Evolutionary conservation across 2,113 vertebrate species (phyloP).

Genomic region (Neodontobutis hainanensis): DNA sequence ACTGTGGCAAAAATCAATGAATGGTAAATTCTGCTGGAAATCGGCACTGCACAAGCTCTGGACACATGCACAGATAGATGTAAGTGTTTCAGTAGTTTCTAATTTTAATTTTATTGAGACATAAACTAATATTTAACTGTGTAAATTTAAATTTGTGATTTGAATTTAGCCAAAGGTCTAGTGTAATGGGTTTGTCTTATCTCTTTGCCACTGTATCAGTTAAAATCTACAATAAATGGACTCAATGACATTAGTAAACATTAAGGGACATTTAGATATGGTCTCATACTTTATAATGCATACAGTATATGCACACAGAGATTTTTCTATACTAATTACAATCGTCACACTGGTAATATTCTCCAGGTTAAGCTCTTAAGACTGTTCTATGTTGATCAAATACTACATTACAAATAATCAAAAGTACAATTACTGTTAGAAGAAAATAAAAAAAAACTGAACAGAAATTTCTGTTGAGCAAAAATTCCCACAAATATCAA

Average conservation of each 20-base stretch:
- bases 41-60: neutral
- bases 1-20: constrained; percentile 15
- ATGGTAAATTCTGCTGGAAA: neutral
- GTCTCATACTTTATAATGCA: neutral
- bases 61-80: neutral
- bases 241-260: constrained; percentile 53
- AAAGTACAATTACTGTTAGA: neutral
- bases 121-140: too few species aligned
- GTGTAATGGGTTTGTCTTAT: constrained; percentile 50
- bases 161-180: neutral
- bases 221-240: constrained; percentile 48
- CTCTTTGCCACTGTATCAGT: constrained; percentile 38
- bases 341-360: neutral
- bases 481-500: neutral
- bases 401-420: neutral
- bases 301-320: too few species aligned
- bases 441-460: neutral
- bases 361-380: neutral
- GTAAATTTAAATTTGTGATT: neutral
- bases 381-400: neutral
- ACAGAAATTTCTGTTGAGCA: neutral
- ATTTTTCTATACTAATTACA: too few species aligned
- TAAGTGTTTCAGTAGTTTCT: too few species aligned
- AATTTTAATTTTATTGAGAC: too few species aligned
- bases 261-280: constrained; percentile 29